Evolutionary conservation across 2,888 invertebrate species (phyloP).

Genomic region (Monoplex corrugatus): DNA sequence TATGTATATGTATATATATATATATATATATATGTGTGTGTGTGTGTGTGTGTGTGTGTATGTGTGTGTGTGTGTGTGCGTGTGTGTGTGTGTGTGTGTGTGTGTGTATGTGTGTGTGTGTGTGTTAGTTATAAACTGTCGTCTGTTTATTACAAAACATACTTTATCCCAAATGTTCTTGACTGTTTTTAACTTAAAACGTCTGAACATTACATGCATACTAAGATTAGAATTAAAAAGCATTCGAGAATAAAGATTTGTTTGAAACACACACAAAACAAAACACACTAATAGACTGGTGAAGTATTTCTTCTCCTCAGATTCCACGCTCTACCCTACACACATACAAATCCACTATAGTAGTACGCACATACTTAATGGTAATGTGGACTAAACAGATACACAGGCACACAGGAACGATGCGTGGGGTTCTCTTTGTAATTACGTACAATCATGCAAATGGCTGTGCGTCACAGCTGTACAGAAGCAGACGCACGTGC

Average conservation of each 20-base stretch:
- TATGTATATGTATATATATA: constrained; percentile 15
- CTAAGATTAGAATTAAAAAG: not conserved
- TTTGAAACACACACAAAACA: not conserved
- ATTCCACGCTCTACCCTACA: not conserved
- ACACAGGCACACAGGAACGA: too few relatives aligned
- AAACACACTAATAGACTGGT: not conserved
- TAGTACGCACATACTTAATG: too few relatives aligned
- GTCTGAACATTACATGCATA: not conserved
- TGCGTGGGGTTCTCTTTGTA: too few relatives aligned
- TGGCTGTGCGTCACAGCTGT: too few relatives aligned
- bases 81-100: constrained; percentile 33
- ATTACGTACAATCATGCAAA: too few relatives aligned
- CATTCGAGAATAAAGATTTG: not conserved
- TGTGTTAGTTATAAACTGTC: not conserved
- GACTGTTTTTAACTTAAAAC: not conserved
- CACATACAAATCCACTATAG: not conserved
- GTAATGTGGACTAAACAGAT: too few relatives aligned
- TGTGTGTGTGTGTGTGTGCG: not conserved
- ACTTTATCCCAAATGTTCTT: too few relatives aligned
- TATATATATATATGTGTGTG: constrained; percentile 28
- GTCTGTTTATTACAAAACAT: too few relatives aligned
- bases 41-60: constrained; percentile 28
- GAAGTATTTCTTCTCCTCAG: not conserved
- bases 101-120: constrained; percentile 29
- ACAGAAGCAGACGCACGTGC: too few relatives aligned